Conservation (phyloP, 2,888 invertebrate species). For the Pharmacophagus antenor region DNA sequence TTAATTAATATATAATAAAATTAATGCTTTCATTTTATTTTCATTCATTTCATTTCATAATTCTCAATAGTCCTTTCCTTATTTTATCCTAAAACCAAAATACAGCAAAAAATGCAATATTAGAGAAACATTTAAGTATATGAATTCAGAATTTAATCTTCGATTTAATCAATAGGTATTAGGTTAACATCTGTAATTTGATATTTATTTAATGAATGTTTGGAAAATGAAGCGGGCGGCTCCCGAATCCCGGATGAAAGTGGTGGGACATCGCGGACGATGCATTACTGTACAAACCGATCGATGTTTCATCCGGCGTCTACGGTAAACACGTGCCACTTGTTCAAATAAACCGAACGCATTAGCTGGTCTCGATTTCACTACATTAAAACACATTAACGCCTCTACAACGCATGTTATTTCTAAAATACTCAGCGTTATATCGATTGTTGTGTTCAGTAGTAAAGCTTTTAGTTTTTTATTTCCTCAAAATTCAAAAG, state of each 20-base stretch:
- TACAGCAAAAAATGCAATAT: not conserved
- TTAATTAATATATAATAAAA: too few species aligned
- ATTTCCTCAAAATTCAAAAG: not conserved
- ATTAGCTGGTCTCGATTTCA: slow-evolving; percentile 79
- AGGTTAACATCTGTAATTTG: slow-evolving; percentile 23
- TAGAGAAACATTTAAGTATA: too few species aligned
- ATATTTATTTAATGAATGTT: slow-evolving; percentile 17
- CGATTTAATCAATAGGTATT: slow-evolving; percentile 5
- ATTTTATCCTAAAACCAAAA: not conserved
- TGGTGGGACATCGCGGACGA: slow-evolving; percentile 64
- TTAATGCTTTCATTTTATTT: too few species aligned
- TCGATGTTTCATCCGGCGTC: slow-evolving; percentile 77
- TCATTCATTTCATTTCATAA: too few species aligned
- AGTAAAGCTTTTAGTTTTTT: not conserved
- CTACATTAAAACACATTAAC: slow-evolving; percentile 79
- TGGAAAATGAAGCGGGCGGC: slow-evolving; percentile 21
- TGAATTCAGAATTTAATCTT: too few species aligned
- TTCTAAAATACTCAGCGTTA: slow-evolving; percentile 49
- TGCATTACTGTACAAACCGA: slow-evolving; percentile 77
- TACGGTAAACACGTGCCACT: slow-evolving; percentile 77
- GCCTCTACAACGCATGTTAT: slow-evolving; percentile 69
- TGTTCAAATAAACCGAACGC: slow-evolving; percentile 78
- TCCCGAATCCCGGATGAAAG: slow-evolving; percentile 46
- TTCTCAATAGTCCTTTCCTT: too few species aligned
- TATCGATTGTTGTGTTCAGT: slow-evolving; percentile 8